Conservation (phyloP, 2,113 vertebrate species). For the Larimichthys crocea region DNA sequence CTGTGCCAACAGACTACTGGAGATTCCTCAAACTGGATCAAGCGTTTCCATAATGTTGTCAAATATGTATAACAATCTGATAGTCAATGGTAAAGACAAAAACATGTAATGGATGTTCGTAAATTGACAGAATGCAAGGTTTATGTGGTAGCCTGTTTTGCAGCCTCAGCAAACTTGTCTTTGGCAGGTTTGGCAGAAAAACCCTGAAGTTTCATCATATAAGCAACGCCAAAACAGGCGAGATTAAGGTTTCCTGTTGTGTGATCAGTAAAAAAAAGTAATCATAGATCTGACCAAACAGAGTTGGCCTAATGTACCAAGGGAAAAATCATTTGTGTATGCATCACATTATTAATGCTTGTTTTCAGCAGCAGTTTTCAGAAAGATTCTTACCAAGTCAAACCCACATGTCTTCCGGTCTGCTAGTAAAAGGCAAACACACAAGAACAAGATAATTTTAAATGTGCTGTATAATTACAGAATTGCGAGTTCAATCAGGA, state of each 20-base stretch:
- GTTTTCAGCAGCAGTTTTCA: conserved; percentile 14
- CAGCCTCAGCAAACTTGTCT: too few species aligned
- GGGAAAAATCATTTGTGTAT: conserved; percentile 4
- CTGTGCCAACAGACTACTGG: too few species aligned
- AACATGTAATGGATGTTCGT: too few species aligned
- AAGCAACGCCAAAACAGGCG: not conserved
- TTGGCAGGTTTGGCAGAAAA: too few species aligned
- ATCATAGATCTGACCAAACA: conserved; percentile 8
- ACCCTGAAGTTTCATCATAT: not conserved
- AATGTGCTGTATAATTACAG: not conserved
- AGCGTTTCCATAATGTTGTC: too few species aligned
- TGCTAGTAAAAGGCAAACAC: not conserved
- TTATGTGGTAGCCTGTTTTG: too few species aligned
- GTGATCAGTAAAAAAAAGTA: not conserved
- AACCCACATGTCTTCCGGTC: not conserved
- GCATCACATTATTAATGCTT: conserved; percentile 17
- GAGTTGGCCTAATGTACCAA: conserved; percentile 7
- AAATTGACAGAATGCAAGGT: too few species aligned
- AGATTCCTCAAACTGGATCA: too few species aligned
- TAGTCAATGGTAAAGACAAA: too few species aligned
- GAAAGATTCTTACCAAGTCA: not conserved
- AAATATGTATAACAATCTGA: too few species aligned
- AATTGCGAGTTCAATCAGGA: not conserved
- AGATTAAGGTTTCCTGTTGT: not conserved
- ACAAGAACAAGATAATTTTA: not conserved